These are phyloP conservation scores for Chironomus riparius DNA, from an alignment of 2,888 invertebrate genomes.

Conservation along the genomic window DNA sequence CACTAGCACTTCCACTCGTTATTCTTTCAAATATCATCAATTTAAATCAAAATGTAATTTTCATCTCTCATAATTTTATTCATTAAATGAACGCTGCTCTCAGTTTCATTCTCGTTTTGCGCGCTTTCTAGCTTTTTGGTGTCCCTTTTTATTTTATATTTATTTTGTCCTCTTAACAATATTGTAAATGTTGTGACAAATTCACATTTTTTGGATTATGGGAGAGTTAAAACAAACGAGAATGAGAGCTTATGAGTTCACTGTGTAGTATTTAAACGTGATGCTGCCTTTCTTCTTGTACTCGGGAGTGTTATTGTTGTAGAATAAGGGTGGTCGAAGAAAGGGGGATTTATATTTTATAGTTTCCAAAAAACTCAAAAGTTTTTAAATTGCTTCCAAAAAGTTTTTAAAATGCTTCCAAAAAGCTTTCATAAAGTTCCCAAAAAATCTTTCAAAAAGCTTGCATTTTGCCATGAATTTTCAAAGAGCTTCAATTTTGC, in stretches of 20 bases:
- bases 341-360: too few species aligned
- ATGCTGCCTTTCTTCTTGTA: background rate
- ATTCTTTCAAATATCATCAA: constrained; percentile 11
- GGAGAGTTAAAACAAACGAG: too few species aligned
- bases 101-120: background rate
- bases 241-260: background rate
- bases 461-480: too few species aligned
- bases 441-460: too few species aligned
- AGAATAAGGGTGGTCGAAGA: too few species aligned
- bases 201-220: background rate
- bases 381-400: too few species aligned
- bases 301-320: background rate
- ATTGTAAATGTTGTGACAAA: background rate
- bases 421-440: too few species aligned
- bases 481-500: too few species aligned
- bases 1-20: background rate
- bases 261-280: background rate
- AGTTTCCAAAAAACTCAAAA: too few species aligned
- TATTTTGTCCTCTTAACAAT: background rate
- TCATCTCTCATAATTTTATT: constrained; percentile 13
- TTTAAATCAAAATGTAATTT: constrained; percentile 26
- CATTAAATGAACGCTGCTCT: background rate
- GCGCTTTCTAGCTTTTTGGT: background rate
- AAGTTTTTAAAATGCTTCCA: too few species aligned
- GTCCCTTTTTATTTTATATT: background rate